Conservation (phyloP, 2,888 invertebrate species). For the Athalia rosae region DNA sequence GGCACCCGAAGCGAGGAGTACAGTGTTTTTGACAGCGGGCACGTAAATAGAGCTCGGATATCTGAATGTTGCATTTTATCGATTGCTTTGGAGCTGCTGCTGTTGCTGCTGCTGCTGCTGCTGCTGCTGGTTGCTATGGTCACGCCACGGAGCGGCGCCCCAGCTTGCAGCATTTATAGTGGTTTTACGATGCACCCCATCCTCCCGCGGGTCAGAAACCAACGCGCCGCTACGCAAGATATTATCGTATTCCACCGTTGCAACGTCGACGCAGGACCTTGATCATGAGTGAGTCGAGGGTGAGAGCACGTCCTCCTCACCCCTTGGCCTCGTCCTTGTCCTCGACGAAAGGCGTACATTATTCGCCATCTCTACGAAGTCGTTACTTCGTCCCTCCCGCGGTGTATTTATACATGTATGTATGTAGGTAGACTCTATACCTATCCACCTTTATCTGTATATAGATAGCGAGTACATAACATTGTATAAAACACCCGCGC, state of each 20-base stretch:
- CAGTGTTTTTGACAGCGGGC: no score
- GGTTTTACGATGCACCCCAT: slow-evolving; percentile 43
- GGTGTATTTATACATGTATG: background rate
- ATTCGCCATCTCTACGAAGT: slow-evolving; percentile 5
- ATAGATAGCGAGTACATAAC: no score
- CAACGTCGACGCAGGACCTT: slow-evolving; percentile 59
- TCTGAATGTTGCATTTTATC: slow-evolving; percentile 68
- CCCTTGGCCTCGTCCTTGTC: slow-evolving; percentile 12
- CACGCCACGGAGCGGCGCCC: slow-evolving; percentile 57
- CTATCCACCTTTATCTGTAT: no score
- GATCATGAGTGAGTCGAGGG: slow-evolving; percentile 63
- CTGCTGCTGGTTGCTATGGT: slow-evolving; percentile 66
- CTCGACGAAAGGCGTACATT: slow-evolving; percentile 13
- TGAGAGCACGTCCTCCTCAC: background rate
- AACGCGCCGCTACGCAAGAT: background rate
- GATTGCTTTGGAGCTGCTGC: slow-evolving; percentile 60
- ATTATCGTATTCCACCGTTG: slow-evolving; percentile 34
- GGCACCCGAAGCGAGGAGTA: no score
- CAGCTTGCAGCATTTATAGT: slow-evolving; percentile 39
- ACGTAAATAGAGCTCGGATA: background rate
- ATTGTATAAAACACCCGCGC: no score
- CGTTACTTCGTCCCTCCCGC: slow-evolving; percentile 24
- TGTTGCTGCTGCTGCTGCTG: slow-evolving; percentile 62
- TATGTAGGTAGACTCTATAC: no score
- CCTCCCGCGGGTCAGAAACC: slow-evolving; percentile 15